phyloP scores from a whole-genome alignment of 2,113 vertebrate species.

The Cairina moschata region DNA sequence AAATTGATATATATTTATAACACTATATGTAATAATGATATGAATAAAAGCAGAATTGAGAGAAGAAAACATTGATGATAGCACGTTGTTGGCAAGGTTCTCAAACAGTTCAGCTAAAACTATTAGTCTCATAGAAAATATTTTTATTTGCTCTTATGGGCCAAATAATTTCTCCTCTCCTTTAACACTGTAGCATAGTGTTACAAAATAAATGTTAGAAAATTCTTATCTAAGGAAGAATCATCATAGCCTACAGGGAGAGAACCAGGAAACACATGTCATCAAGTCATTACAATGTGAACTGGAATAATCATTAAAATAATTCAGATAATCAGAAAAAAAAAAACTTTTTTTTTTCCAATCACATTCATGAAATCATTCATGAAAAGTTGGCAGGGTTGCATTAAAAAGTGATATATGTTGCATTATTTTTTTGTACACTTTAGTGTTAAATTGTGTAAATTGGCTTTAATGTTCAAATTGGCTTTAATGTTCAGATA shows the following conservation, averaged over 20 bases:
- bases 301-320: slow-evolving; percentile 18
- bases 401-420: not conserved
- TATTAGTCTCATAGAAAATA: not conserved
- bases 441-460: not conserved
- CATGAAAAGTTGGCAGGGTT: not conserved
- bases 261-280: not conserved
- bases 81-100: not conserved
- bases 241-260: not conserved
- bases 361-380: not conserved
- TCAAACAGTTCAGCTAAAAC: not conserved
- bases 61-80: not conserved
- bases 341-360: not conserved
- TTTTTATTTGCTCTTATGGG: not conserved
- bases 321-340: not conserved
- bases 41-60: not conserved
- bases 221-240: slow-evolving; percentile 20
- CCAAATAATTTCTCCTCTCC: not conserved
- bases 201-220: slow-evolving; percentile 13
- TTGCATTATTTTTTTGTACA: not conserved
- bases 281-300: not conserved
- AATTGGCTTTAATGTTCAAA: not conserved
- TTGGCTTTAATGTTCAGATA: not conserved
- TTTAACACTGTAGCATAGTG: not conserved
- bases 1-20: not conserved
- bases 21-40: not conserved